Conservation (phyloP, 1,140 invertebrate genomes). For the Pogonomyrmex barbatus region DNA sequence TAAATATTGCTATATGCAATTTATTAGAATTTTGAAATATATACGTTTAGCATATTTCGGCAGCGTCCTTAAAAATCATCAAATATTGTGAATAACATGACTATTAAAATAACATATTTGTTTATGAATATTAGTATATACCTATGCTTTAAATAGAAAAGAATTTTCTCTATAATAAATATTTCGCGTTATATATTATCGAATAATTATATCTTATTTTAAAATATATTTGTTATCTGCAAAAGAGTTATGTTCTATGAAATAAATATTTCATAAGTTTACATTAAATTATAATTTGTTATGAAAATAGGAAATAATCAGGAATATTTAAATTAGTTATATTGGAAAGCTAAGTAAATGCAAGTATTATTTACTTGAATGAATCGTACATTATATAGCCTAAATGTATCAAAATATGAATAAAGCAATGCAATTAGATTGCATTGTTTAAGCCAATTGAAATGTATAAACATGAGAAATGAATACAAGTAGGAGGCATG, state of each 20-base stretch:
- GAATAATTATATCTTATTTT: constrained; percentile 18
- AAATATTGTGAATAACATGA: constrained; percentile 22
- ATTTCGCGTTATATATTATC: constrained; percentile 25
- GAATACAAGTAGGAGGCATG: constrained; percentile 53
- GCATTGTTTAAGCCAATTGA: constrained; percentile 42
- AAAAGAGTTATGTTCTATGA: constrained; percentile 9
- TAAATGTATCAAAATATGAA: constrained; percentile 39
- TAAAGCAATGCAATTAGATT: constrained; percentile 27
- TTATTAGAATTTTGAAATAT: constrained; percentile 37
- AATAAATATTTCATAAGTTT: constrained; percentile 41
- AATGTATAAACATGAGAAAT: constrained; percentile 57
- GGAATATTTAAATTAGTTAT: constrained; percentile 38
- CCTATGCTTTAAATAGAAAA: constrained; percentile 50
- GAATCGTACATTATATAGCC: constrained; percentile 28
- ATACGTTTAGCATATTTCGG: constrained; percentile 22
- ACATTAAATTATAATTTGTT: constrained; percentile 4
- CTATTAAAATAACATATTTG: constrained; percentile 51
- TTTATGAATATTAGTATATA: constrained; percentile 32
- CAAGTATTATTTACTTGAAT: constrained; percentile 43
- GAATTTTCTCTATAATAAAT: constrained; percentile 31
- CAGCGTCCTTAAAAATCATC: neutral
- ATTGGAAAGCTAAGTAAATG: constrained; percentile 2
- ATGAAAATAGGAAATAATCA: constrained; percentile 11
- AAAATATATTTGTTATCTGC: constrained; percentile 41
- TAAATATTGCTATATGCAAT: constrained; percentile 38